A percentile compares a stretch with the other conserved stretches of the same genome.
Evolutionary conservation across 2,888 invertebrate genomes (phyloP).

Genomic region (Dermolepida albohirtum): DNA sequence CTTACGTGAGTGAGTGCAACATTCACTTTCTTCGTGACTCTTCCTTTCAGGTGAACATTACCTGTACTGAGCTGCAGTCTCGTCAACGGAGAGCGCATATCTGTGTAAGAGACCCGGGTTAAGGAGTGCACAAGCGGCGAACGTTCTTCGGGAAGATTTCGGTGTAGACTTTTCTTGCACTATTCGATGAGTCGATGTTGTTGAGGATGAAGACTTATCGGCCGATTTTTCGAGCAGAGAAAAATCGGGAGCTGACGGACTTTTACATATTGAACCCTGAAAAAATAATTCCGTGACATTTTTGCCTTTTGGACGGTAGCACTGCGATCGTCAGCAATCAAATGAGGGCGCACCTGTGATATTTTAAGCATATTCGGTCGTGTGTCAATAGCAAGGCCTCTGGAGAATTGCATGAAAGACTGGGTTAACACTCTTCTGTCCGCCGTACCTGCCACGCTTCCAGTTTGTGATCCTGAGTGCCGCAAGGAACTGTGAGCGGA

Average conservation of each 20-base stretch:
- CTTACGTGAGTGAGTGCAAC: too few relatives aligned
- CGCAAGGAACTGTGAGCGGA: slow-evolving; percentile 59
- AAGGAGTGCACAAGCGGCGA: slow-evolving; percentile 69
- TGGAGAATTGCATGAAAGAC: slow-evolving; percentile 67
- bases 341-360: slow-evolving; percentile 52
- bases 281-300: too few relatives aligned
- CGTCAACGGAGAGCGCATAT: slow-evolving; percentile 87
- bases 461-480: slow-evolving; percentile 61
- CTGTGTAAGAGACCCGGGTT: slow-evolving; percentile 77
- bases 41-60: slow-evolving; percentile 37
- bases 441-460: slow-evolving; percentile 42
- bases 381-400: slow-evolving; percentile 62
- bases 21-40: too few relatives aligned
- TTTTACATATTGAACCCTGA: slow-evolving; percentile 64
- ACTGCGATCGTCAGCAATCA: too few relatives aligned
- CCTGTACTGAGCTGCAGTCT: slow-evolving; percentile 68
- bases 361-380: slow-evolving; percentile 56
- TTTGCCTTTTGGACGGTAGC: too few relatives aligned
- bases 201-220: slow-evolving; percentile 47
- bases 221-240: slow-evolving; percentile 61
- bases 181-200: slow-evolving; percentile 41
- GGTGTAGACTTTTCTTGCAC: slow-evolving; percentile 50
- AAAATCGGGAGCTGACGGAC: slow-evolving; percentile 73
- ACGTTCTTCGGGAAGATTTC: slow-evolving; percentile 52
- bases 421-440: slow-evolving; percentile 60